Evolutionary conservation across 2,797 vertebrate genomes (phyloP), one percentile per base, ranked within the genome.

Genomic region (Lerista edwardsae): DNA sequence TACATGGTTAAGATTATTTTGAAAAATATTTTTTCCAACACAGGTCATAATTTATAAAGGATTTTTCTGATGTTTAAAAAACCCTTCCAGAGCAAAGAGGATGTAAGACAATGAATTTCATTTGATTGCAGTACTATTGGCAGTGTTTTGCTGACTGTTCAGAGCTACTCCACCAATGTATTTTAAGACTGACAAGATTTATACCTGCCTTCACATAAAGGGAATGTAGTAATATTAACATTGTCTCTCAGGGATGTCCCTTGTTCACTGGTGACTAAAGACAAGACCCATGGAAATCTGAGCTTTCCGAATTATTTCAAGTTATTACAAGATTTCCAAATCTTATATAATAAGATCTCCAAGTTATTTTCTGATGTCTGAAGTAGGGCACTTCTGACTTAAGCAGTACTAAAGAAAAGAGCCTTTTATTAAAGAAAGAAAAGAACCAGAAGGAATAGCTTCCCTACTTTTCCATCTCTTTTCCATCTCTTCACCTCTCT

Each of bases 1-100:
- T 83, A 72, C 89, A 77, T 79, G 84, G 88, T 91, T 86, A 90
- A 84, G 83, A 92, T 90, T 1, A 57, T 87, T 84, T 91, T 83
- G 81, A 29, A 89, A 89, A 87, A 77, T 87, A 6, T n/a, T 83
- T 36, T 89, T 21, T 27, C 36, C 47, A 84, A 65, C 10, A 19
- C 17, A 73, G 39, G 76, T 67, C 86, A 83, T 25, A 44, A 25
- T 34, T 82, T 81, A 57, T 57, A 61, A 82, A 36, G 41, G 55
- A 79, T 69, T 34, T 67, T 65, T 61, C 71, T 68, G 19, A 75
- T 6, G 41, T 44, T 57, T 82, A 55, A 39, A 73, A 77, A 86
- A 78, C 84, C 62, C 9, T 47, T 47, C 47, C 44, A 72, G 73
- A 4, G 5, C 55, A 31, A 1, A 55, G 27, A 65, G 47, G 57